Evolutionary conservation across 64 coral and sea anemone species (phyloP), one percentile per base, ranked within the genome.

Genomic region (Stichodactyla mertensii): DNA sequence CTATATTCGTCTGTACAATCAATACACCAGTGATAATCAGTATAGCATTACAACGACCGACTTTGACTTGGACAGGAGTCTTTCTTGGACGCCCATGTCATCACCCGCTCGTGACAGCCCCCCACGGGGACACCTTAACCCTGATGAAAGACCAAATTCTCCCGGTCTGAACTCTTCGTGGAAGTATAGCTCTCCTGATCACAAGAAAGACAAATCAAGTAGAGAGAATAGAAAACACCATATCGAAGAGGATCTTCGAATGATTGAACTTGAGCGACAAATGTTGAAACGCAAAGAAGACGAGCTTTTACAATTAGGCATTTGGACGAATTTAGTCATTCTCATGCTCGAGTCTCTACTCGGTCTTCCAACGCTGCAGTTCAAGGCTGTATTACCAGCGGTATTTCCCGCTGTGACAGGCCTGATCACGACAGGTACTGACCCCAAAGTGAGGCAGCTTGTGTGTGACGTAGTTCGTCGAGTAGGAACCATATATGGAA

Each of bases 321-420:
- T 94, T 67, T 99, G 97, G 97, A 99, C 97, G 51, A 87, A 89
- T 71, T 83, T 99, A 57, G 93, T 94, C 0, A 89, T 93, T 26
- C 91, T 89, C 11, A 99, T 99, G 97, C 26, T 99, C 16, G 93
- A 99, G 57, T 83, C 92, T 4, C 85, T 99, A 24, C 89, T 99
- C 6, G 88, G 77, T 45, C 91, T 99, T 10, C 97, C 97, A 14
- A 99, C 97, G 5, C 86, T 99, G 86, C 97, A 99, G 19, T 99
- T 99, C 84, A 99, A 99, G 77, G 93, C 97, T 7, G 93, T 99
- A 15, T 66, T 99, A 51, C 97, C 97, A 88, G 97, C 97, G 85
- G 91, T 99, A 19, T 99, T 95, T 61, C 89, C 97, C 52, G 97
- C 97, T 69, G 93, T 99, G 60, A 99, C 93, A 67, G 91, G 88